Percentiles rank a stretch among this genome's conserved stretches.
Conservation (phyloP, 2,797 vertebrate species). For the Zalophus californianus region DNA sequence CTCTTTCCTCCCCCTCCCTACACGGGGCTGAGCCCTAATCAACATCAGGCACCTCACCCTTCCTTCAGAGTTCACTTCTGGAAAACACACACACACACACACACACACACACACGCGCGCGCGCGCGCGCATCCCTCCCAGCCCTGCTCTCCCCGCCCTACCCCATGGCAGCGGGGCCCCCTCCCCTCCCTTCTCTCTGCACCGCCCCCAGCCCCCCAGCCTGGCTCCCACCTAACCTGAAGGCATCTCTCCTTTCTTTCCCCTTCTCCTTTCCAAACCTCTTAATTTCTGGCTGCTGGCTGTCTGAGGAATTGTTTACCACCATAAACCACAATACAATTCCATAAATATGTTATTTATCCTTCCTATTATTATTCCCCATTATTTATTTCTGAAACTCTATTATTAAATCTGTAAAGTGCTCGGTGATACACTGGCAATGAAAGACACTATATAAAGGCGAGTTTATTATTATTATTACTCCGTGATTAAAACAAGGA, state of each 20-base stretch:
- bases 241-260: not conserved
- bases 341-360: constrained; percentile 86
- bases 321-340: constrained; percentile 76
- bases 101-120: not conserved
- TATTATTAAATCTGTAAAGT: constrained; percentile 86
- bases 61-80: not conserved
- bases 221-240: not conserved
- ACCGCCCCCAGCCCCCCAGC: not conserved
- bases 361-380: constrained; percentile 84
- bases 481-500: constrained; percentile 82
- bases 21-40: fast-evolving
- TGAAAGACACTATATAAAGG: constrained; percentile 78
- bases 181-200: not conserved
- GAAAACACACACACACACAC: not conserved
- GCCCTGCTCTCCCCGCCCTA: too few species aligned
- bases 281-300: constrained; percentile 48
- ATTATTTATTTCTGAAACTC: constrained; percentile 85
- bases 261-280: not conserved
- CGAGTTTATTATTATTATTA: constrained; percentile 71
- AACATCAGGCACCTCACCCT: fast-evolving
- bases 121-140: too few species aligned
- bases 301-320: constrained; percentile 71
- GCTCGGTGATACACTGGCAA: constrained; percentile 79
- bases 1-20: fast-evolving
- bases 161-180: not conserved